These are phyloP conservation scores for Aegotheles bennettii DNA, from an alignment of 2,113 vertebrate genomes.

Conservation along the genomic window DNA sequence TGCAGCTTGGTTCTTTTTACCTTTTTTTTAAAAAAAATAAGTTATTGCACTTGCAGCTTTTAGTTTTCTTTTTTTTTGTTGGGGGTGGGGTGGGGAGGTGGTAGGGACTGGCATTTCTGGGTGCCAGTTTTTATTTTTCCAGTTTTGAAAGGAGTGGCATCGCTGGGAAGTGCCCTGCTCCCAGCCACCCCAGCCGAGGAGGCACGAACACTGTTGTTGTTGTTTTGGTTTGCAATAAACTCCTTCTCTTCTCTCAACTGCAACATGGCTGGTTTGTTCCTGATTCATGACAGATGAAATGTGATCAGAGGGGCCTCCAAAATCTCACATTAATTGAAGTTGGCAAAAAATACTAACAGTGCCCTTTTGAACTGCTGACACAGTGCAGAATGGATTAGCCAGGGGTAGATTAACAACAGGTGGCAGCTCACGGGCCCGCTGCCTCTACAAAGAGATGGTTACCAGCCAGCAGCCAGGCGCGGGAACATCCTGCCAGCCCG, in stretches of 20 bases:
- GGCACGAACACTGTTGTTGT: conserved; percentile 44
- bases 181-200: not conserved
- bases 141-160: not conserved
- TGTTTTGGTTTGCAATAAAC: conserved; percentile 74
- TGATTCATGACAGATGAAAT: conserved; percentile 81
- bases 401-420: conserved; percentile 89
- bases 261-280: conserved; percentile 76
- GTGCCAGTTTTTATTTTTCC: not conserved
- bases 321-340: conserved; percentile 89
- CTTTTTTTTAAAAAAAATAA: conserved; percentile 73
- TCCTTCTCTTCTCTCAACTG: conserved; percentile 67
- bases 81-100: not conserved
- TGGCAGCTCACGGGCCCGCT: conserved; percentile 68
- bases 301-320: conserved; percentile 79
- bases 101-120: not conserved
- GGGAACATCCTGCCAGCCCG: not conserved
- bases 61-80: not conserved
- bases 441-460: conserved; percentile 33
- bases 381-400: conserved; percentile 85
- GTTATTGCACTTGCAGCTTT: conserved; percentile 84
- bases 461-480: not conserved
- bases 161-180: not conserved
- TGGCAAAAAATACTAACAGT: conserved; percentile 88
- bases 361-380: conserved; percentile 91
- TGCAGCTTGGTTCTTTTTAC: conserved; percentile 37